A percentile compares a stretch with the other conserved stretches of the same genome.
These are phyloP conservation scores for Rhorus exstirpatorius DNA, from an alignment of 2,888 invertebrate genomes.

Conservation along the genomic window DNA sequence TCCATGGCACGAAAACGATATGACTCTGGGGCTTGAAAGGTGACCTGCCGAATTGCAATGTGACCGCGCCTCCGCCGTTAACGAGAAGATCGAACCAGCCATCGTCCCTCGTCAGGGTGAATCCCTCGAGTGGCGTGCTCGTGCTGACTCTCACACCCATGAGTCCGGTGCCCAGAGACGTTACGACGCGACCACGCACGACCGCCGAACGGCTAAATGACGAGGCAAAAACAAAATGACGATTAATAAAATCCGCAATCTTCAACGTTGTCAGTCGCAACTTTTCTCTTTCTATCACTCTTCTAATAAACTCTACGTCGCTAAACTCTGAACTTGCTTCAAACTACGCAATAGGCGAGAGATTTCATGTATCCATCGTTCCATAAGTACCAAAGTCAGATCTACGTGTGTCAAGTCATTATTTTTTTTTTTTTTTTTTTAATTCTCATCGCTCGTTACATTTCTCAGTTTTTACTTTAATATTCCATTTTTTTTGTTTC, in stretches of 20 bases:
- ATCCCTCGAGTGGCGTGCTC: slow-evolving; percentile 97
- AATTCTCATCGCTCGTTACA: slow-evolving; percentile 26
- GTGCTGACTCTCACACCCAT: slow-evolving; percentile 98
- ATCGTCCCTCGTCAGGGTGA: slow-evolving; percentile 96
- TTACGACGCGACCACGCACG: slow-evolving; percentile 97
- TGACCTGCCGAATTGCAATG: slow-evolving; percentile 96
- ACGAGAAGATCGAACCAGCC: slow-evolving; percentile 99
- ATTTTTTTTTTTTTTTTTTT: slow-evolving; percentile 15
- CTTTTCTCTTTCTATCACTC: slow-evolving; percentile 44
- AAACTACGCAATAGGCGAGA: slow-evolving; percentile 76
- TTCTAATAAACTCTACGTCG: slow-evolving; percentile 62
- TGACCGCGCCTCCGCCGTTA: slow-evolving; percentile 99
- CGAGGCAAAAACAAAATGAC: slow-evolving; percentile 66
- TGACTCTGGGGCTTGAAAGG: slow-evolving; percentile 95
- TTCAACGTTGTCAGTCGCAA: slow-evolving; percentile 8
- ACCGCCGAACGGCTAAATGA: slow-evolving; percentile 96
- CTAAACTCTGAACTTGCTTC: slow-evolving; percentile 53
- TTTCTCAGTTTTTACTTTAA: background rate
- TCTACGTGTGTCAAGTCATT: slow-evolving; percentile 75
- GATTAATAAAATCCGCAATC: slow-evolving; percentile 47
- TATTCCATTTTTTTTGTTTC: background rate
- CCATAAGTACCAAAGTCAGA: slow-evolving; percentile 71
- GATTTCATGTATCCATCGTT: slow-evolving; percentile 42
- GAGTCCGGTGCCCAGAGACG: slow-evolving; percentile 96
- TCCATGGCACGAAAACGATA: slow-evolving; percentile 98